phyloP scores from a whole-genome alignment of 2,888 invertebrate genomes.

The Maniola hyperantus region DNA sequence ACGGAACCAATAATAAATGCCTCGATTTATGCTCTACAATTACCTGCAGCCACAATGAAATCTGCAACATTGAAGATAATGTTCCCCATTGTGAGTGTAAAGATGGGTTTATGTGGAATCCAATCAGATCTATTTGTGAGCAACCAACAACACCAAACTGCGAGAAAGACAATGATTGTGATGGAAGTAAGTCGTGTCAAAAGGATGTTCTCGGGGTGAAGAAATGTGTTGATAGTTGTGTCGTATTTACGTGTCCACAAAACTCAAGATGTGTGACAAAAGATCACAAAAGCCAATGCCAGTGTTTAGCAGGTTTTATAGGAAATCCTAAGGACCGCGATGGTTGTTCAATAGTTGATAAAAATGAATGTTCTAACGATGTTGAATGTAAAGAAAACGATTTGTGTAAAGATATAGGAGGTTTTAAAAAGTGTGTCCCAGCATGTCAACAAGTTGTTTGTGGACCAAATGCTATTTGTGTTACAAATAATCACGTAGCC shows the following conservation, averaged over 20 bases:
- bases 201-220: constrained; percentile 93
- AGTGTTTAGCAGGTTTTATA: constrained; percentile 91
- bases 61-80: constrained; percentile 87
- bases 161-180: constrained; percentile 86
- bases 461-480: constrained; percentile 93
- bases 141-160: constrained; percentile 94
- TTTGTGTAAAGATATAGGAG: constrained; percentile 86
- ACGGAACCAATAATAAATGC: constrained; percentile 86
- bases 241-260: constrained; percentile 91
- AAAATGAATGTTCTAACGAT: constrained; percentile 90
- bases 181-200: constrained; percentile 86
- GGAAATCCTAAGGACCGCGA: constrained; percentile 95
- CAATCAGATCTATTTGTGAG: constrained; percentile 90
- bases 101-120: constrained; percentile 91
- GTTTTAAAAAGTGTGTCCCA: constrained; percentile 86
- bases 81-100: constrained; percentile 91
- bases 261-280: constrained; percentile 91
- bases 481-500: constrained; percentile 94
- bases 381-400: constrained; percentile 93
- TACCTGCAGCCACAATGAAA: constrained; percentile 91
- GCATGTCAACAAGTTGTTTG: constrained; percentile 91
- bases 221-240: constrained; percentile 90
- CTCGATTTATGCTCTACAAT: constrained; percentile 90
- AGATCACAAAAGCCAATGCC: constrained; percentile 89
- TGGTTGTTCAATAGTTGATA: constrained; percentile 89